Percentiles rank a stretch among this genome's conserved stretches.
phyloP scores from a whole-genome alignment of 2,797 vertebrate genomes.

The Scolopax rusticola region DNA sequence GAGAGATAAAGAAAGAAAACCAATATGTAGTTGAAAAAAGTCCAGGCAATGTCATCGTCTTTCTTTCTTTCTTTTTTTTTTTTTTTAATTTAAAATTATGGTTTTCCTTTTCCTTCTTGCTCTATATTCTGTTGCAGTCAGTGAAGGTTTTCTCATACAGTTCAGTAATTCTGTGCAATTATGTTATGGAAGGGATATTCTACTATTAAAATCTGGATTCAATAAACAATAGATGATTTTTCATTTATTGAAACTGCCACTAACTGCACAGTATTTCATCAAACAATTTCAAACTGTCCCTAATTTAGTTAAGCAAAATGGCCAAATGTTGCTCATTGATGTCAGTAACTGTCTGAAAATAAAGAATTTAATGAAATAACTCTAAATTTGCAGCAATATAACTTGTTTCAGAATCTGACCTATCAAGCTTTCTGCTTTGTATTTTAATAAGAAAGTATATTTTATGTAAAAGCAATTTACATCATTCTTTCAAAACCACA shows the following conservation, averaged over 20 bases:
- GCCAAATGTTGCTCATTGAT: background rate
- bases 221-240: background rate
- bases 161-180: background rate
- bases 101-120: background rate
- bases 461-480: constrained; percentile 14
- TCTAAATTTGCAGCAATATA: background rate
- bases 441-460: constrained; percentile 18
- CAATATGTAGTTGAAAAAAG: background rate
- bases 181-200: background rate
- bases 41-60: background rate
- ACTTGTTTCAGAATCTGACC: background rate
- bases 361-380: background rate
- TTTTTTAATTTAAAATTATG: background rate
- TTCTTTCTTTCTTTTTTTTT: background rate
- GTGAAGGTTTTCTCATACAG: background rate
- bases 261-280: background rate
- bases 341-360: background rate
- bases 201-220: background rate
- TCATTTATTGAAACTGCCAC: background rate
- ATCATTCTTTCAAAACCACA: constrained; percentile 22
- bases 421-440: background rate
- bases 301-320: constrained; percentile 16
- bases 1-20: background rate
- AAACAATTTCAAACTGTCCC: background rate
- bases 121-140: background rate